Evolutionary conservation across 92 coral and sea anemone genomes (phyloP), one percentile per base, ranked within the genome.

Genomic region (Actinernus sp.): DNA sequence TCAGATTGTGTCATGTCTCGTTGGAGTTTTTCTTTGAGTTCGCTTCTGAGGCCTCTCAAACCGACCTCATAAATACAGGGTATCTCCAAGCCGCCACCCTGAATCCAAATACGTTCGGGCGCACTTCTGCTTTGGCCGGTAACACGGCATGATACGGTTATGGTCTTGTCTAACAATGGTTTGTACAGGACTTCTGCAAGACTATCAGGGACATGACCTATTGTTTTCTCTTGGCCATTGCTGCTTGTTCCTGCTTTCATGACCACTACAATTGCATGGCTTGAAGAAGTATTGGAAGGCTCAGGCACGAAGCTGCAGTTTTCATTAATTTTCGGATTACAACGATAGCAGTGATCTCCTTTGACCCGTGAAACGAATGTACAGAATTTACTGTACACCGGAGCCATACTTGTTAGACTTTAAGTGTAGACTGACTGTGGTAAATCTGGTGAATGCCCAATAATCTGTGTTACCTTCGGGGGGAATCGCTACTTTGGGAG

Each of bases 141-240:
- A 25, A 68, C 76, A 52, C 76, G 76, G 76, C 76, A 68, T 26
- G 54, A n/a, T n/a, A n/a, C n/a, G n/a, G 28, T 65, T 65, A 61
- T 50, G n/a, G n/a, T n/a, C n/a, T n/a, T n/a, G n/a, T n/a, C n/a
- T n/a, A n/a, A n/a, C n/a, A n/a, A n/a, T n/a, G n/a, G n/a, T n/a
- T n/a, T n/a, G n/a, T 63, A 27, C 56, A 46, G 71, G 39, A 47
- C 71, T 49, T 63, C 59, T 49, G 71, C 71, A 28, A 46, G 40
- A 13, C 71, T 63, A 46, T 63, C 61, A 49, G 57, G 39, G 10
- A 62, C 53, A 38, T 62, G 37, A 28, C 70, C 70, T 8, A 43
- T 55, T 62, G 53, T 62, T 13, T 23, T 30, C 63, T 20, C 58
- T 31, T 46, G 38, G 43, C 22, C 40, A 43, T 29, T 12, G 27